Base-by-base conservation (phyloP, 92 coral and sea anemone genomes). In the Epizoanthus illoricatus region DNA sequence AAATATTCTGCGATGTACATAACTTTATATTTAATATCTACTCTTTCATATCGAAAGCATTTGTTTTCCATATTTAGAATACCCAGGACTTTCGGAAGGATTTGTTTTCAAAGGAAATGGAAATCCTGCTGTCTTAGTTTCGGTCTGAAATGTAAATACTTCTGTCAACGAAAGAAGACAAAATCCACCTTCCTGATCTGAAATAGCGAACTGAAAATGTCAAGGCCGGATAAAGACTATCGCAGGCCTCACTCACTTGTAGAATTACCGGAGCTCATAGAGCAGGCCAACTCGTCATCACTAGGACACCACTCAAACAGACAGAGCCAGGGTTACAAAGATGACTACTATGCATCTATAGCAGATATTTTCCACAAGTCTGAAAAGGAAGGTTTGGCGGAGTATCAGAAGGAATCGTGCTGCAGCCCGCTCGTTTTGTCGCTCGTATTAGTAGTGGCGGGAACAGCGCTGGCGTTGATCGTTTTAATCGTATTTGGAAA, bases 381-480 rank as follows among this genome's bases (percentile, higher is more conserved):
- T 20, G 15, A 16, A 20, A 41, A 78, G 40, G 47, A 68, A 15
- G 4, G 52, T 36, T 68, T 52, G 1, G 4, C 10, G 6, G 5
- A 62, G 9, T 11, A 23, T 62, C 60, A 43, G 5, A 62, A 43
- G 17, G 23, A 45, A 12, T n/a, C 71, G 23, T 42, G 19, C 60
- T 78, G 61, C 57, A 63, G 28, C 47, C 82, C 61, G 15, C 82
- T 78, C 23, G 82, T 63, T 10, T 15, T 78, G 56, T 42, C 49
- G 23, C 82, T 78, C 58, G 41, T 45, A 2, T 64, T 78, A 13
- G 41, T 45, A 42, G 82, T 78, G 61, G 82, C 82, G 9, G 59
- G 15, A 21, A 64, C 82, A 11, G 71, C 71, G 2, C 23, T 64
- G 10, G 71, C 24, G 71, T 42, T 78, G 5, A 78, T 78, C 72